These are phyloP conservation scores for Spodoptera exigua DNA, from an alignment of 2,888 invertebrate species.

Conservation along the genomic window DNA sequence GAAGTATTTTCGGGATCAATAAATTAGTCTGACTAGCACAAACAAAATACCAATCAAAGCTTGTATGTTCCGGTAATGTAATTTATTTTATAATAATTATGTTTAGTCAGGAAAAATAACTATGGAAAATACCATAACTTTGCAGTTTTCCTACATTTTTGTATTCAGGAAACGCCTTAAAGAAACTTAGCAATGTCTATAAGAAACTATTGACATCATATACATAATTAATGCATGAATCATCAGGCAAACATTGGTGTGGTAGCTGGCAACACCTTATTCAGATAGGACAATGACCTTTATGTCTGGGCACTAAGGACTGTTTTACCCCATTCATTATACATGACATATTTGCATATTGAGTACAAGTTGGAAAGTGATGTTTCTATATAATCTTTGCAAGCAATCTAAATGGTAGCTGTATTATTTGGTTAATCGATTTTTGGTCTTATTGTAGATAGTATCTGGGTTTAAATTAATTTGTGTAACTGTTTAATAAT, in stretches of 20 bases:
- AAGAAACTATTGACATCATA: conserved; percentile 49
- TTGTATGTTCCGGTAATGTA: no score
- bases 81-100: not conserved
- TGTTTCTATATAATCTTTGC: conserved; percentile 39
- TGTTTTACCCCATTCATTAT: conserved; percentile 22
- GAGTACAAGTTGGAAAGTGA: conserved; percentile 47
- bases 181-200: conserved; percentile 15
- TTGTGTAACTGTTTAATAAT: conserved; percentile 1
- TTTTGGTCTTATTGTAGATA: conserved; percentile 18
- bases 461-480: conserved; percentile 16
- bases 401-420: conserved; percentile 34
- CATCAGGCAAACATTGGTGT: conserved; percentile 42
- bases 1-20: no score
- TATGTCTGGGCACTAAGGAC: conserved; percentile 37
- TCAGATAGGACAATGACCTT: conserved; percentile 51
- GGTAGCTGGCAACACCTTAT: conserved; percentile 39
- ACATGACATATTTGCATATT: conserved; percentile 40
- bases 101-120: not conserved
- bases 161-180: conserved; percentile 22
- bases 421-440: conserved; percentile 25
- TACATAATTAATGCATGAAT: conserved; percentile 57
- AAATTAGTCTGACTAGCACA: no score
- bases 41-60: no score
- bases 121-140: conserved; percentile 7
- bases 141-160: conserved; percentile 16